Conservation (phyloP, 1,140 invertebrate genomes). For the Neodiprion pinetum region DNA sequence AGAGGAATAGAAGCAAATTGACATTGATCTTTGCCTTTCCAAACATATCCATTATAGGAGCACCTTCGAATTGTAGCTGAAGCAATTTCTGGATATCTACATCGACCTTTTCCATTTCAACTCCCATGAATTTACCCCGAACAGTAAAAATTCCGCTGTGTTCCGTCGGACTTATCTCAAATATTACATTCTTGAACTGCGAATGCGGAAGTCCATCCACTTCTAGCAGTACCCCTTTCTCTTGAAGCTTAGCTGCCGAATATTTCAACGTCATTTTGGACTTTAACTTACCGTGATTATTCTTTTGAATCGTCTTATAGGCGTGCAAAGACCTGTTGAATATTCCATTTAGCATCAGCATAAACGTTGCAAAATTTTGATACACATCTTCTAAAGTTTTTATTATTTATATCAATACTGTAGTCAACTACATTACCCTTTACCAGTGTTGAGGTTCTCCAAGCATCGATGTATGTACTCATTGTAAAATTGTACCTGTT, state of each 20-base stretch:
- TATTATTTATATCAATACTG: not conserved
- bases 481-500: constrained; percentile 81
- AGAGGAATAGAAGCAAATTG: constrained; percentile 77
- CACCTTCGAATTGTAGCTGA: constrained; percentile 81
- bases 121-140: constrained; percentile 81
- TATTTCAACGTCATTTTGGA: constrained; percentile 74
- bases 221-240: constrained; percentile 78
- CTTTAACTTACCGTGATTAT: constrained; percentile 65
- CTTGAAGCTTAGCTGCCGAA: constrained; percentile 73
- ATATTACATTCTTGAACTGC: constrained; percentile 80
- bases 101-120: constrained; percentile 79
- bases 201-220: constrained; percentile 72
- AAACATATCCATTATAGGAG: constrained; percentile 81
- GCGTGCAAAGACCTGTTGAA: constrained; percentile 64
- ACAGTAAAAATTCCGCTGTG: constrained; percentile 75
- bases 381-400: constrained; percentile 3
- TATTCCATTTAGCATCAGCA: constrained; percentile 13
- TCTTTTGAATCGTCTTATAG: constrained; percentile 60
- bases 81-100: constrained; percentile 80
- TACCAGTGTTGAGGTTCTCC: constrained; percentile 75
- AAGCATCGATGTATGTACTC: constrained; percentile 80
- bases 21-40: constrained; percentile 82
- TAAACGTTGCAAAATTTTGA: not conserved
- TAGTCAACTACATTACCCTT: constrained; percentile 62
- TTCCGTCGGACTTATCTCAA: constrained; percentile 78